A percentile compares a stretch with the other conserved stretches of the same genome.
Conservation (phyloP, 2,797 vertebrate species). For the Sphenodon punctatus region DNA sequence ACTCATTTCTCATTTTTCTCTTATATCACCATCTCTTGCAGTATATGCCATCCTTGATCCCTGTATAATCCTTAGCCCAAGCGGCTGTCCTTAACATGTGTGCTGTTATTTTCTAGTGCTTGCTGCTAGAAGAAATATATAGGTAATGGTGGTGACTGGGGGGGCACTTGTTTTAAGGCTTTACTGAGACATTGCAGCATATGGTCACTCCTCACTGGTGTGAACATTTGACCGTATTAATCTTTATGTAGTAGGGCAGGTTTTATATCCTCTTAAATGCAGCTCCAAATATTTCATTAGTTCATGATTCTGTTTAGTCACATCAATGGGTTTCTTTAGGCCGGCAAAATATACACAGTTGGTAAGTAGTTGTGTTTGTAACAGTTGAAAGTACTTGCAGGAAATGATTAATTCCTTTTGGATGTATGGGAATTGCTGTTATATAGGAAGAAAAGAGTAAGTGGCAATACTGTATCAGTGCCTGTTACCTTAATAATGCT, state of each 20-base stretch:
- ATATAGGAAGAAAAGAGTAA: background rate
- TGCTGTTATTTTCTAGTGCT: background rate
- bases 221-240: background rate
- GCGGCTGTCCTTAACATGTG: background rate
- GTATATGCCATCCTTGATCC: background rate
- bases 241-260: background rate
- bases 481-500: background rate
- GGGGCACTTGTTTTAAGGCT: background rate
- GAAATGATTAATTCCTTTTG: background rate
- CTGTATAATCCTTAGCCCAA: background rate
- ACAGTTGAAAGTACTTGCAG: background rate
- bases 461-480: fast-evolving
- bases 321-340: conserved; percentile 12
- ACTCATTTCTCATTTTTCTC: background rate
- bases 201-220: background rate
- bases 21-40: background rate
- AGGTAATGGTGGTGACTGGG: background rate
- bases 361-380: conserved; percentile 8
- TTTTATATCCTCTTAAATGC: background rate
- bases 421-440: background rate
- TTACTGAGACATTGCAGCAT: background rate
- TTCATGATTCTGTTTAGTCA: background rate
- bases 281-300: background rate
- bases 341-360: background rate
- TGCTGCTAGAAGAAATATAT: background rate